Evolutionary conservation across 2,888 invertebrate genomes (phyloP), one percentile per base, ranked within the genome.

Genomic region (Caenorhabditis uteleia): DNA sequence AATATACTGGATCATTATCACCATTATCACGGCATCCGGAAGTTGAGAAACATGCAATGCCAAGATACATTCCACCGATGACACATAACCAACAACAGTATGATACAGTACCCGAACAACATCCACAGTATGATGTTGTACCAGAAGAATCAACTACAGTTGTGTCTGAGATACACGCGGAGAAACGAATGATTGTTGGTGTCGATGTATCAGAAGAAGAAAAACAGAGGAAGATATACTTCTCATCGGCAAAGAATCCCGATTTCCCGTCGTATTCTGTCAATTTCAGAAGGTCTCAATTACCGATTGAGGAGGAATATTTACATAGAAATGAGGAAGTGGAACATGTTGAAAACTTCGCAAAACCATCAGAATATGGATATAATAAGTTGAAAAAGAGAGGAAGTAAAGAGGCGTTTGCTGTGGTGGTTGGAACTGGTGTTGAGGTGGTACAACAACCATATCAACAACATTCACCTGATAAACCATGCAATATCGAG

Each of bases 101-200:
- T n/a, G n/a, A n/a, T n/a, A 39, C 23, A 36, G 56, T 26, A 38
- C 29, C 56, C 44, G 43, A 42, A 16, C 34, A 42, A 16, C 46
- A 23, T 34, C 55, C 14, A n/a, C n/a, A n/a, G 20, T 40, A 40
- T 20, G 40, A 40, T 23, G 7, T 4, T 7, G 40, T 40, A 7
- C 40, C 40, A 18, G 40, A 20, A 14, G 20, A 20, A 31, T 2
- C 38, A 5, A 39, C 42, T 18, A 16, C 34, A 1, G 48, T 47
- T 27, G 21, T 57, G 20, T 44, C 57, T 12, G 64, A 64, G 26
- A 6, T 64, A 2, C 64, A 57, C 26, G 57, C 57, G 7, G 57
- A 64, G 42, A 64, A 64, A 16, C 47, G 57, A 21, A 48, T 64
- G 56, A 26, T 64, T 2, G 57, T 57, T 10, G 62, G 53, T 20